Evolutionary conservation across 2,113 vertebrate genomes (phyloP).

Genomic region (Sclerurus mexicanus): DNA sequence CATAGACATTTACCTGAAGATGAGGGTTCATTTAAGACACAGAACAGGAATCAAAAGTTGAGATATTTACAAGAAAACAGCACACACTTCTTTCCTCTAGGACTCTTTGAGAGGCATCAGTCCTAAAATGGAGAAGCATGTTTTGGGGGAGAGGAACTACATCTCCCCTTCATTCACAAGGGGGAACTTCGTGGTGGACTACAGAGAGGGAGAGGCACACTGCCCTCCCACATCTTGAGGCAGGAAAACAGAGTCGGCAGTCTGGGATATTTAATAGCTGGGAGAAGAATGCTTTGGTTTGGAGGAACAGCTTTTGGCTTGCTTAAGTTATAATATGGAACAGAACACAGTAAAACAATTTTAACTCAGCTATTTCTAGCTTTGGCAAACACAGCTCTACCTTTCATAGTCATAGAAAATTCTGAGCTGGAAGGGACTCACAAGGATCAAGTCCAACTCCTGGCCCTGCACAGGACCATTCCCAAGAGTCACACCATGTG

Average conservation of each 20-base stretch:
- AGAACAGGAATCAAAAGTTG: not conserved
- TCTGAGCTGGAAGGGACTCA: not conserved
- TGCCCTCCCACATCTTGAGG: conserved; percentile 26
- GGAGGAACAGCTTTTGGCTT: conserved; percentile 49
- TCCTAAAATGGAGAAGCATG: not conserved
- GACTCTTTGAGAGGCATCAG: not conserved
- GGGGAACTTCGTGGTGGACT: not conserved
- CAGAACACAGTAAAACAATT: conserved; percentile 14
- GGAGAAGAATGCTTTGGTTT: conserved; percentile 54
- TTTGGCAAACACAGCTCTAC: conserved; percentile 11
- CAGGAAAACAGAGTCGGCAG: conserved; percentile 31
- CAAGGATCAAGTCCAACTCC: not conserved
- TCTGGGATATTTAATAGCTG: conserved; percentile 55
- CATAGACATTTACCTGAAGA: not conserved
- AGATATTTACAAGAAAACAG: not conserved
- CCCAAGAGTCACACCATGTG: not conserved
- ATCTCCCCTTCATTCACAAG: not conserved
- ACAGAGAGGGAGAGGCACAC: not conserved
- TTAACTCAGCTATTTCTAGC: conserved; percentile 46
- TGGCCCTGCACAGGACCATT: not conserved
- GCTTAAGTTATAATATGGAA: conserved; percentile 47
- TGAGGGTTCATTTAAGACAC: not conserved
- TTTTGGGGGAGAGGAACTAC: not conserved
- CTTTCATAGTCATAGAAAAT: not conserved
- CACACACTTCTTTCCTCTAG: not conserved